Evolutionary conservation across 1,140 invertebrate species (phyloP).

Genomic region (Hestina assimilis): DNA sequence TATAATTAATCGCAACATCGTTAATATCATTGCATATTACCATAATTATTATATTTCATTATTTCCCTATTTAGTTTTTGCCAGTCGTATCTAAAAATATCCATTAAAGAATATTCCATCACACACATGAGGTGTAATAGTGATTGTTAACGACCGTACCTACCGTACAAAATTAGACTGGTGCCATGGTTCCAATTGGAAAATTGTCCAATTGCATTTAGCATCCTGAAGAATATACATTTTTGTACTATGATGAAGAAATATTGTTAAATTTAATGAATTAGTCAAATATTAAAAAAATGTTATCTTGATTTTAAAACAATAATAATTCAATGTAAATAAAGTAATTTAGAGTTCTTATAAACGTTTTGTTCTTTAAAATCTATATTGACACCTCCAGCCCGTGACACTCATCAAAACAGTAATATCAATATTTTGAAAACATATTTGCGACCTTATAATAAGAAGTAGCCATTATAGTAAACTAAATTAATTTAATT

Average conservation of each 20-base stretch:
- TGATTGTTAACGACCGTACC: conserved; percentile 45
- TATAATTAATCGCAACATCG: too few relatives aligned
- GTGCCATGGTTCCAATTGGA: conserved; percentile 62
- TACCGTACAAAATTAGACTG: conserved; percentile 61
- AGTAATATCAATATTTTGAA: too few relatives aligned
- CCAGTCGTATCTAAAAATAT: background rate
- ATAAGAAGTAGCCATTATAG: too few relatives aligned
- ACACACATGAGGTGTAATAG: conserved; percentile 9
- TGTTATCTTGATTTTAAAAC: background rate
- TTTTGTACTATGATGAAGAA: conserved; percentile 27
- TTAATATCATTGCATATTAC: too few relatives aligned
- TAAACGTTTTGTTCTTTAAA: too few relatives aligned
- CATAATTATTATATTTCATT: too few relatives aligned
- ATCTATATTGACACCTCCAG: too few relatives aligned
- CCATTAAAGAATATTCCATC: conserved; percentile 11
- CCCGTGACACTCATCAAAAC: too few relatives aligned
- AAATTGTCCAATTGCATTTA: conserved; percentile 74
- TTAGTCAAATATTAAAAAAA: background rate
- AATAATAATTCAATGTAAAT: too few relatives aligned
- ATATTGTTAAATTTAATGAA: conserved; percentile 3
- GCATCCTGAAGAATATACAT: conserved; percentile 58
- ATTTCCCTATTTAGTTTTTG: background rate
- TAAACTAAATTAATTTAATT: too few relatives aligned
- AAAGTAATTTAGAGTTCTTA: too few relatives aligned
- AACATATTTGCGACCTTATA: too few relatives aligned